Conservation (phyloP, 2,888 invertebrate genomes). For the Oithona nana region DNA sequence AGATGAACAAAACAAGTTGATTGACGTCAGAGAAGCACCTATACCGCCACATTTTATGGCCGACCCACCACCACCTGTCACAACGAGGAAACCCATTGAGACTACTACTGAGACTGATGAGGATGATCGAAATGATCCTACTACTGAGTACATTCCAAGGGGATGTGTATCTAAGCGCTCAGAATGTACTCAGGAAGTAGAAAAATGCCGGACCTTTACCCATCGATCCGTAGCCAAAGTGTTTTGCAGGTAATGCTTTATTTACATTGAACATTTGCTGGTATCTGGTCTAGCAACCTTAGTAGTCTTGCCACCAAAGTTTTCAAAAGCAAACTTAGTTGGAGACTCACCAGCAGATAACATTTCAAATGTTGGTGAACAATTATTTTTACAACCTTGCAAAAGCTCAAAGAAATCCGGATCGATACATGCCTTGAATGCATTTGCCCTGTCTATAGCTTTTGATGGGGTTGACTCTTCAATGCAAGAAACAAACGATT, state of each 20-base stretch:
- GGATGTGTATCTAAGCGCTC: slow-evolving; percentile 9
- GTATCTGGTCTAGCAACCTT: too few species aligned
- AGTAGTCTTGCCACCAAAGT: too few species aligned
- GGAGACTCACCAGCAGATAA: too few species aligned
- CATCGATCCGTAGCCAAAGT: slow-evolving; percentile 7
- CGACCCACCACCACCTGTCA: not conserved
- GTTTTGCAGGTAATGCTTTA: slow-evolving; percentile 14
- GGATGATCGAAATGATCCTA: not conserved
- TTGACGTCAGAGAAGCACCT: slow-evolving; percentile 13
- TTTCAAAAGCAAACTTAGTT: too few species aligned
- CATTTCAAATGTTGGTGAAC: too few species aligned
- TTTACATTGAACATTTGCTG: too few species aligned
- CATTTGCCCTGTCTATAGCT: too few species aligned
- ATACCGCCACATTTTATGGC: not conserved
- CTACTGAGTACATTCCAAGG: not conserved
- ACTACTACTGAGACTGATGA: not conserved
- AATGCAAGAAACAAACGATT: too few species aligned
- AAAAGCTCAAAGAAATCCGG: too few species aligned
- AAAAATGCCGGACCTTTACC: slow-evolving; percentile 4
- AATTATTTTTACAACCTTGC: too few species aligned
- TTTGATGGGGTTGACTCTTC: too few species aligned
- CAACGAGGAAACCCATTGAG: not conserved
- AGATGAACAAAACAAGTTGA: not conserved
- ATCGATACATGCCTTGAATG: too few species aligned
- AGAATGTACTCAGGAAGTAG: slow-evolving; percentile 4